phyloP scores from a whole-genome alignment of 2,113 vertebrate species.

The Anguilla rostrata region DNA sequence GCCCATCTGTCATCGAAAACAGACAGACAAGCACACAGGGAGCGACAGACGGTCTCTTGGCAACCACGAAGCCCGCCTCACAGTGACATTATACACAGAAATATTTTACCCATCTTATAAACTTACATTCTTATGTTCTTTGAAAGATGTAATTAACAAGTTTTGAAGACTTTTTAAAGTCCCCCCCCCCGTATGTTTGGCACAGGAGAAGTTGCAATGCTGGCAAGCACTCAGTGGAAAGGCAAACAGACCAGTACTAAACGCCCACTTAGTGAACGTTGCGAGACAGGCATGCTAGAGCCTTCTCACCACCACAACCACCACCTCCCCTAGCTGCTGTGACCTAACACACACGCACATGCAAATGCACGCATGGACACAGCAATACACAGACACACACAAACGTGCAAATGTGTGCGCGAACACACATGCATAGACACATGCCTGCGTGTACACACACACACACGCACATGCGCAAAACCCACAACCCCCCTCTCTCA shows the following conservation, averaged over 20 bases:
- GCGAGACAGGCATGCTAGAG: background rate
- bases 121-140: background rate
- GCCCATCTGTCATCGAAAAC: constrained; percentile 75
- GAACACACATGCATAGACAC: background rate
- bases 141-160: background rate
- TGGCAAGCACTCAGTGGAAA: background rate
- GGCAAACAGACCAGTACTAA: background rate
- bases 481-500: background rate
- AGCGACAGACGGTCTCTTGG: constrained; percentile 60
- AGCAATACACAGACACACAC: background rate
- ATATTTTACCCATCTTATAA: background rate
- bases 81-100: background rate
- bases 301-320: background rate
- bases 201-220: background rate
- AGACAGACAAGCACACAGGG: constrained; percentile 52
- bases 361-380: background rate
- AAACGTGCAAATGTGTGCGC: background rate
- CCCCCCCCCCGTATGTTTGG: background rate
- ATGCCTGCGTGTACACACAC: background rate
- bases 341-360: background rate
- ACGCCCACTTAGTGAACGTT: background rate
- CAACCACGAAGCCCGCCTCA: constrained; percentile 38
- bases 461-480: background rate
- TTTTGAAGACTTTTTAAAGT: background rate
- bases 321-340: background rate